Conservation (phyloP, 2,113 vertebrate genomes). For the Bostrychus sinensis region DNA sequence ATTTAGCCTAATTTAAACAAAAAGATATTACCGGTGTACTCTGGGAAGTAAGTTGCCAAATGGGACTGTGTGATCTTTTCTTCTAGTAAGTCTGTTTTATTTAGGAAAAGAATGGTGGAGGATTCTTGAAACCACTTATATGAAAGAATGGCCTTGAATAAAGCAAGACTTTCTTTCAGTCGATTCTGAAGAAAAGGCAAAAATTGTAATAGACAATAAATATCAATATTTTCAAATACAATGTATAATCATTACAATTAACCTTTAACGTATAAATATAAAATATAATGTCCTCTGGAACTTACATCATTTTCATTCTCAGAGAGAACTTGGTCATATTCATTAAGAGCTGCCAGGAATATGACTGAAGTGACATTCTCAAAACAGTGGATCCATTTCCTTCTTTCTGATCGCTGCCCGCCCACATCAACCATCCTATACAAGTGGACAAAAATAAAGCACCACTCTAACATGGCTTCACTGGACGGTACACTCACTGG, state of each 20-base stretch:
- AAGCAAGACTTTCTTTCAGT: slow-evolving; percentile 87
- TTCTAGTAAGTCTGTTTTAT: slow-evolving; percentile 88
- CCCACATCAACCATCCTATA: slow-evolving; percentile 92
- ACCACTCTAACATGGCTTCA: neutral
- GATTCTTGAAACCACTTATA: slow-evolving; percentile 86
- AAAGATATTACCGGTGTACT: slow-evolving; percentile 77
- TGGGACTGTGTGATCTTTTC: slow-evolving; percentile 88
- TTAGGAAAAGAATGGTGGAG: slow-evolving; percentile 89
- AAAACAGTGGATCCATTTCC: slow-evolving; percentile 93
- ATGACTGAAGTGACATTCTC: slow-evolving; percentile 89
- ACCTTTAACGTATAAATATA: too few species aligned
- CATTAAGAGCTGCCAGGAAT: slow-evolving; percentile 87
- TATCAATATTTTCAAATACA: too few species aligned
- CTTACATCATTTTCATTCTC: slow-evolving; percentile 85
- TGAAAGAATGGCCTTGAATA: slow-evolving; percentile 87
- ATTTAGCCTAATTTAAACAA: neutral
- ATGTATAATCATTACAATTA: too few species aligned
- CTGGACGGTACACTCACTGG: neutral
- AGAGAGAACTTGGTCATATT: slow-evolving; percentile 89
- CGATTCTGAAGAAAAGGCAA: slow-evolving; percentile 78
- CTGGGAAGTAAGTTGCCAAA: slow-evolving; percentile 85
- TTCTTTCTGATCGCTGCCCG: slow-evolving; percentile 89
- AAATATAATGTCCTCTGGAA: too few species aligned
- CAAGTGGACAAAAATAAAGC: neutral
- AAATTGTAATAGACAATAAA: too few species aligned